A percentile compares a stretch with the other conserved stretches of the same genome.
Evolutionary conservation across 2,113 vertebrate species (phyloP).

Genomic region (Casuarius casuarius): DNA sequence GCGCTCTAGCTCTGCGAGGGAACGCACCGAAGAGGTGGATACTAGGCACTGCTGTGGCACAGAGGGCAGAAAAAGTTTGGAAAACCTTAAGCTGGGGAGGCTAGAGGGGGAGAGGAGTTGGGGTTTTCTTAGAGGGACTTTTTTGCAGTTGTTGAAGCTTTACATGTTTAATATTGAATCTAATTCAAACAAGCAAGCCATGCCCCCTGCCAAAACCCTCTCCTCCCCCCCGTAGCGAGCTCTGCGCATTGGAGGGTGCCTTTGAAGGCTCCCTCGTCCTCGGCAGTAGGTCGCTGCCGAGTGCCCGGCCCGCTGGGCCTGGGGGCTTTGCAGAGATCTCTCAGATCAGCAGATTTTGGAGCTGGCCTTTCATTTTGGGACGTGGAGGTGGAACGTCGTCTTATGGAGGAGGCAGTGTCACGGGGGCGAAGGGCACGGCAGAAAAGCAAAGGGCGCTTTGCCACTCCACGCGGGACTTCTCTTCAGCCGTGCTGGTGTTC

Average conservation of each 20-base stretch:
- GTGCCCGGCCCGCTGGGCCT: fast-evolving
- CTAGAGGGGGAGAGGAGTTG: neutral
- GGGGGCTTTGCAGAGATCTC: neutral
- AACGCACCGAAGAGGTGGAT: neutral
- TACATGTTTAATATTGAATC: neutral
- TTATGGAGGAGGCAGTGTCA: too few species aligned
- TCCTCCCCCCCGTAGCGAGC: neutral
- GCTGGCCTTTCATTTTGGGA: neutral
- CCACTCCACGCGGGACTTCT: neutral
- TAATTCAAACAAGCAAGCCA: neutral
- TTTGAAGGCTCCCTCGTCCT: neutral
- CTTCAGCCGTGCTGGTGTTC: fast-evolving
- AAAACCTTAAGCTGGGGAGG: neutral
- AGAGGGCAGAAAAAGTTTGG: neutral
- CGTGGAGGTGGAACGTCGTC: neutral
- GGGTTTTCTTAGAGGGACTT: neutral
- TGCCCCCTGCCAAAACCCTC: neutral
- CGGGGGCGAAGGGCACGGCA: too few species aligned
- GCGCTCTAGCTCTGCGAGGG: neutral
- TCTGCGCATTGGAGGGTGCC: neutral
- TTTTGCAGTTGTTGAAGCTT: neutral
- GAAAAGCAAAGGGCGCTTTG: neutral
- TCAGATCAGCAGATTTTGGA: neutral
- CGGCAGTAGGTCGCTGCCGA: neutral
- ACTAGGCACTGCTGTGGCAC: neutral